These are phyloP conservation scores for Myanophis thanlyinensis DNA, from an alignment of 2,113 vertebrate genomes.

Conservation along the genomic window DNA sequence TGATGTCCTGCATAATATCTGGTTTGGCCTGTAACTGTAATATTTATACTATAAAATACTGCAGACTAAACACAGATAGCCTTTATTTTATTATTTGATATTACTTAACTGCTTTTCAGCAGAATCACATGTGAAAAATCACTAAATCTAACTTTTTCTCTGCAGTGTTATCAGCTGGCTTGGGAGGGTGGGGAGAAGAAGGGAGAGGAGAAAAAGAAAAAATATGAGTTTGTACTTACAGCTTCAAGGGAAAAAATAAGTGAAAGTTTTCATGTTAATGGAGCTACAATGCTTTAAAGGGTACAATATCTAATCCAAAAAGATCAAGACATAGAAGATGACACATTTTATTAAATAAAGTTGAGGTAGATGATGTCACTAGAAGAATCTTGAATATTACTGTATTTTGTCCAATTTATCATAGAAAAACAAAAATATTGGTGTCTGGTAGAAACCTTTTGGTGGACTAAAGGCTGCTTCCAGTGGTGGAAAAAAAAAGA, in stretches of 20 bases:
- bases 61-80: neutral
- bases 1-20: neutral
- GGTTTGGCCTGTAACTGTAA: neutral
- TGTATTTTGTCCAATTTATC: neutral
- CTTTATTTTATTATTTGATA: neutral
- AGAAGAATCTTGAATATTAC: neutral
- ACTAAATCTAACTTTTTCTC: neutral
- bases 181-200: neutral
- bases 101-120: neutral
- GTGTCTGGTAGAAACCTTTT: neutral
- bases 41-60: neutral
- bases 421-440: neutral
- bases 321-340: neutral
- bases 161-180: neutral
- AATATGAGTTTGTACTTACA: neutral
- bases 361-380: neutral
- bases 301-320: neutral
- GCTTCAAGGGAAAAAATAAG: neutral
- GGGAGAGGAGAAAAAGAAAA: neutral
- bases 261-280: neutral
- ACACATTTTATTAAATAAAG: neutral
- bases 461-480: neutral
- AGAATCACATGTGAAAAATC: neutral
- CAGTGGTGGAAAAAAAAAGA: neutral
- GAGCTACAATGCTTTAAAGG: neutral